Evolutionary conservation across 2,888 invertebrate species (phyloP).

Genomic region (Metalampra italica): DNA sequence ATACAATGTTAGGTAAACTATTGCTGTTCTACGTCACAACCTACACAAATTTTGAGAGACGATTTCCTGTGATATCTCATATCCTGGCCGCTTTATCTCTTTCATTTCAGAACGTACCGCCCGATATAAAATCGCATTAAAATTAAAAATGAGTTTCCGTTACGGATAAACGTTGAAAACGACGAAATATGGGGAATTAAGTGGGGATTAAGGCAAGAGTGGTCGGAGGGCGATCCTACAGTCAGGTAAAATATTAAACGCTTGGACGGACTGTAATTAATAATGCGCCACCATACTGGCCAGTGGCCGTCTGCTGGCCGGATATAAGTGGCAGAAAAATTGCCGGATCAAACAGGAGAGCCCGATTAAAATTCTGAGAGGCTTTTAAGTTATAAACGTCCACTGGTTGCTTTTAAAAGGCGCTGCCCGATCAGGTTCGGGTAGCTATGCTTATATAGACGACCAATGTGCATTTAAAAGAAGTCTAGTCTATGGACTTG

Average conservation of each 20-base stretch:
- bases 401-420: conserved; percentile 42
- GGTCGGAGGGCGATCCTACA: conserved; percentile 54
- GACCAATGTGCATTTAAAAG: neutral
- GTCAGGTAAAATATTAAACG: conserved; percentile 70
- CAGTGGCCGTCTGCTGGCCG: conserved; percentile 42
- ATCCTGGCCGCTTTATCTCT: neutral
- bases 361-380: conserved; percentile 51
- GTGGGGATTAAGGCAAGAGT: conserved; percentile 57
- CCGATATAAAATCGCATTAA: conserved; percentile 27
- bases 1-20: conserved; percentile 58
- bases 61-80: neutral
- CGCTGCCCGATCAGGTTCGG: conserved; percentile 28
- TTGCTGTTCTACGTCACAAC: conserved; percentile 36
- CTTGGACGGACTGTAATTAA: conserved; percentile 67
- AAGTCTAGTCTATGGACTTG: neutral
- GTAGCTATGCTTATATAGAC: conserved; percentile 31
- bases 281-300: conserved; percentile 56
- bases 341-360: conserved; percentile 55
- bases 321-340: conserved; percentile 66
- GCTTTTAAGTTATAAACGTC: conserved; percentile 40
- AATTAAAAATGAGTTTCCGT: conserved; percentile 47
- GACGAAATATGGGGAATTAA: conserved; percentile 64
- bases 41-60: neutral
- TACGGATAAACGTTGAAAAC: conserved; percentile 50
- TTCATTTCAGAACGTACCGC: no score